These are phyloP conservation scores for Hypanus sabinus DNA, from an alignment of 2,113 vertebrate genomes.

Conservation along the genomic window DNA sequence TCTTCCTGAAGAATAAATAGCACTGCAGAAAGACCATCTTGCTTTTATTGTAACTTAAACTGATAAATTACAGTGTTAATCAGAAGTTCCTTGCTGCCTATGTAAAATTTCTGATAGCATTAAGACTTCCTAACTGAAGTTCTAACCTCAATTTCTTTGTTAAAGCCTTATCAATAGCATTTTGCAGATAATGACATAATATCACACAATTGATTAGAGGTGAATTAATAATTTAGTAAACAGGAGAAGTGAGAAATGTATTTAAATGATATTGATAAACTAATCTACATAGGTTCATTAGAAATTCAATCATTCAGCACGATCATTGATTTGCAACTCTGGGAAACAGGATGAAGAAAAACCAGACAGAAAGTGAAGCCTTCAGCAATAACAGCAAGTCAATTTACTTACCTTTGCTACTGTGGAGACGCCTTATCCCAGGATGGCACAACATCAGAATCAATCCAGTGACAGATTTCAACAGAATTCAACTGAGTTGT, in stretches of 20 bases:
- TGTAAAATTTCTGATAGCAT: constrained; percentile 2
- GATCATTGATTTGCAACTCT: constrained; percentile 59
- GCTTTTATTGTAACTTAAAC: background rate
- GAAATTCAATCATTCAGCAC: constrained; percentile 70
- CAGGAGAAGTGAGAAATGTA: constrained; percentile 80
- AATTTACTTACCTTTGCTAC: constrained; percentile 40
- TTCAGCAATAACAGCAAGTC: constrained; percentile 43
- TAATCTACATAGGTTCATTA: constrained; percentile 71
- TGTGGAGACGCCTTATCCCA: constrained; percentile 51
- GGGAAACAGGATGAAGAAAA: constrained; percentile 44
- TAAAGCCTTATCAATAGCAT: constrained; percentile 46
- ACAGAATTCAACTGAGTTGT: constrained; percentile 44
- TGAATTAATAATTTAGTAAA: constrained; percentile 85
- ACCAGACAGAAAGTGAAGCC: constrained; percentile 42
- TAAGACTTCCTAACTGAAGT: background rate
- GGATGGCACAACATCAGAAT: constrained; percentile 67
- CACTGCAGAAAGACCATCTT: background rate
- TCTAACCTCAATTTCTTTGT: background rate
- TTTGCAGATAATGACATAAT: constrained; percentile 80
- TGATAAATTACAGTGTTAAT: background rate
- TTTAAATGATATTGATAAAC: constrained; percentile 91
- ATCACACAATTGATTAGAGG: constrained; percentile 71
- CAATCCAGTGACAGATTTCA: constrained; percentile 65
- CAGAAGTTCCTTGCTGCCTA: background rate
- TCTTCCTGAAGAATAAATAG: background rate